phyloP scores from a whole-genome alignment of 2,888 invertebrate genomes.

The Atethmia centrago region DNA sequence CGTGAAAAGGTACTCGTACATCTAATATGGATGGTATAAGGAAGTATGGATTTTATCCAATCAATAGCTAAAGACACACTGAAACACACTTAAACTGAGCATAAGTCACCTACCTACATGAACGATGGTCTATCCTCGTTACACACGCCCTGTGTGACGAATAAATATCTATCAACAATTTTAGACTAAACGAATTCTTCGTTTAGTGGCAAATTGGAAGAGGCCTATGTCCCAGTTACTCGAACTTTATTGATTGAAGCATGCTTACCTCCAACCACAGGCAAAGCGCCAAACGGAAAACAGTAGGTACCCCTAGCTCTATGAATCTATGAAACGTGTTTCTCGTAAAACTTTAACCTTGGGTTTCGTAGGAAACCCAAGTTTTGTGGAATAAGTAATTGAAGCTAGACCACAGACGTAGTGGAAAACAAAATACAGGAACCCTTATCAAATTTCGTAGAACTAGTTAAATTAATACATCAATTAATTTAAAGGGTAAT shows the following conservation, averaged over 20 bases:
- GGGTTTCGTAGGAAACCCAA: slow-evolving; percentile 5
- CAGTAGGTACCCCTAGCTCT: neutral
- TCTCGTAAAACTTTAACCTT: neutral
- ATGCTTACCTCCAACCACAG: neutral
- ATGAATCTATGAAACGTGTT: neutral
- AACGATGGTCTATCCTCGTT: neutral
- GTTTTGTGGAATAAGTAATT: neutral
- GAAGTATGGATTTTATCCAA: neutral
- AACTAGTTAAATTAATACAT: slow-evolving; percentile 12
- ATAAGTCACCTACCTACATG: neutral
- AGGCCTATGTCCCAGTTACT: neutral
- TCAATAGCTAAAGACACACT: neutral
- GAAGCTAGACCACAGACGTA: slow-evolving; percentile 9
- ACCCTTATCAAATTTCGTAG: slow-evolving; percentile 25
- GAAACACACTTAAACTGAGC: too few species aligned
- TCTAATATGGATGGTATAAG: too few species aligned
- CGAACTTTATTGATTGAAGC: slow-evolving; percentile 7
- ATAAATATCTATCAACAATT: neutral
- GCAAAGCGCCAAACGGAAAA: neutral
- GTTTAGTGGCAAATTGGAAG: slow-evolving; percentile 18
- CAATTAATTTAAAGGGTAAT: slow-evolving; percentile 12
- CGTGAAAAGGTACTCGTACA: too few species aligned
- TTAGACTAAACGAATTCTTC: neutral
- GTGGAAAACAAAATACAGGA: slow-evolving; percentile 32
- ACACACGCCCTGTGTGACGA: neutral